These are phyloP conservation scores for Penelope pileata DNA, from an alignment of 2,113 vertebrate genomes.

Conservation along the genomic window DNA sequence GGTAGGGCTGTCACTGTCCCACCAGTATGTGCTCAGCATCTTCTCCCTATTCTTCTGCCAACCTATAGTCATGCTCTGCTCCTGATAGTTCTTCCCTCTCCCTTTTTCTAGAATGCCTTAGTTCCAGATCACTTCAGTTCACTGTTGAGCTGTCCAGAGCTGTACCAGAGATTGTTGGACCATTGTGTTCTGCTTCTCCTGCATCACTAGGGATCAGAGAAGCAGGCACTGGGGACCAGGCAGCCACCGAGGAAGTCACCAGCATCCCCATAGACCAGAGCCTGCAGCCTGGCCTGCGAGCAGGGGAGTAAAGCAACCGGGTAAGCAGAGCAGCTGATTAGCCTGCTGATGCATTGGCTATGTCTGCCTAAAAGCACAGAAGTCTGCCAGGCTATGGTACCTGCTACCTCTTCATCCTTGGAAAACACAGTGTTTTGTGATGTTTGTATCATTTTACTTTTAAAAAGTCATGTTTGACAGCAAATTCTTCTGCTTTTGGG, in stretches of 20 bases:
- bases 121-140: background rate
- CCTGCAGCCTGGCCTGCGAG: background rate
- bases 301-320: background rate
- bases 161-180: background rate
- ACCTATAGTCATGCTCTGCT: fast-evolving
- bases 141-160: background rate
- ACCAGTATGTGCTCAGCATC: background rate
- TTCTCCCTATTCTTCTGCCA: background rate
- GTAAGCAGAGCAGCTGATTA: background rate
- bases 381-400: background rate
- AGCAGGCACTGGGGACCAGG: background rate
- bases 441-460: background rate
- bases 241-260: background rate
- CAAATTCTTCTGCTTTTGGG: background rate
- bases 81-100: background rate
- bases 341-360: background rate
- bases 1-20: background rate
- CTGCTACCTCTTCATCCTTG: background rate
- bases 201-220: background rate
- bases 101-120: background rate
- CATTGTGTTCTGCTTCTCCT: background rate
- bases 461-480: background rate
- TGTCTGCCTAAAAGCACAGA: background rate
- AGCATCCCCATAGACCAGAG: background rate
- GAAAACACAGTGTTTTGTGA: background rate